Evolutionary conservation across 1,140 invertebrate genomes (phyloP).

Genomic region (Polyergus mexicanus): DNA sequence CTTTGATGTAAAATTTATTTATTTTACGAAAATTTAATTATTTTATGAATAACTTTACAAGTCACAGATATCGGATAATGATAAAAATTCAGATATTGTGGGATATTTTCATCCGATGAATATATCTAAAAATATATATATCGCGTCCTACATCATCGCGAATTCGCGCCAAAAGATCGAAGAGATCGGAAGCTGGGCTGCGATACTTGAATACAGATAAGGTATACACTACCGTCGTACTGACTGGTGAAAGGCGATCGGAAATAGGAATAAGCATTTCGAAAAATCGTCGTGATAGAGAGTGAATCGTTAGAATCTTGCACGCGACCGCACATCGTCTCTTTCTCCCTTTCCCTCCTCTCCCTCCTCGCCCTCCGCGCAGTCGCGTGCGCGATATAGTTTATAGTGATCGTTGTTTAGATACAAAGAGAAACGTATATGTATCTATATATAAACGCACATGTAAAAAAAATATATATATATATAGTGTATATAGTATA

Average conservation of each 20-base stretch:
- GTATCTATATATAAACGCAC: slow-evolving; percentile 37
- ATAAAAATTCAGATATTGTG: background rate
- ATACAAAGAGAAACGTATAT: slow-evolving; percentile 30
- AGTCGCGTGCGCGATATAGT: slow-evolving; percentile 58
- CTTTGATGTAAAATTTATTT: no score
- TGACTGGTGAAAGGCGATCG: slow-evolving; percentile 9
- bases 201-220: slow-evolving; percentile 25
- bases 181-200: background rate
- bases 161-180: background rate
- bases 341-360: no score
- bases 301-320: slow-evolving; percentile 62
- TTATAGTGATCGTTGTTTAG: slow-evolving; percentile 70
- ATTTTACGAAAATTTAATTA: no score
- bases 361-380: no score
- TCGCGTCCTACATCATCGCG: background rate
- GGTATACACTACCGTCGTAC: slow-evolving; percentile 40
- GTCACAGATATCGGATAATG: no score
- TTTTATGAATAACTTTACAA: no score
- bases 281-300: slow-evolving; percentile 51
- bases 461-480: slow-evolving; percentile 19
- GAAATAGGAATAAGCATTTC: slow-evolving; percentile 65
- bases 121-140: background rate
- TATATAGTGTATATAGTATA: slow-evolving; percentile 53
- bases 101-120: background rate
- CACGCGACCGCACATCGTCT: background rate